phyloP scores from a whole-genome alignment of 2,888 invertebrate genomes.

The Nephrotoma flavescens region DNA sequence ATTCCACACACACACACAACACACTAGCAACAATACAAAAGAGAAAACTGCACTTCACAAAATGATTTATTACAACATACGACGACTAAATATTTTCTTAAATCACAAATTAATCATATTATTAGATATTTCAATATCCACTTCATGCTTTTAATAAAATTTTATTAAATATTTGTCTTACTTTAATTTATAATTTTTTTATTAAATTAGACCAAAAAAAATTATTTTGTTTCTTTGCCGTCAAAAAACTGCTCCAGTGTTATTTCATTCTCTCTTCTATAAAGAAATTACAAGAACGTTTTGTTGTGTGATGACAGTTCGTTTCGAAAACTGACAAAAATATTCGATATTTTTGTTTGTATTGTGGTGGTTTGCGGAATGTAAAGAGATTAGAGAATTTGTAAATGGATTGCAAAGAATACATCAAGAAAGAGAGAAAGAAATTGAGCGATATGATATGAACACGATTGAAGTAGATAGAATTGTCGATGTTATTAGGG shows the following conservation, averaged over 20 bases:
- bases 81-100: neutral
- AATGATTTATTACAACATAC: neutral
- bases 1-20: neutral
- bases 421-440: neutral
- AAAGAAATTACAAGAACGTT: neutral
- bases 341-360: neutral
- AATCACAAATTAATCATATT: neutral
- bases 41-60: neutral
- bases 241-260: neutral
- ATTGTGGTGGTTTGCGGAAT: neutral
- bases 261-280: neutral
- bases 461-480: neutral
- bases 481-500: neutral
- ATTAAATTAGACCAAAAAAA: neutral
- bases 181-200: neutral
- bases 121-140: neutral
- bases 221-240: neutral
- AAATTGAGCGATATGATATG: neutral
- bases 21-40: neutral
- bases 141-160: neutral
- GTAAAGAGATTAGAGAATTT: no score
- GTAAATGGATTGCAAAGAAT: no score
- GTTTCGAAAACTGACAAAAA: neutral
- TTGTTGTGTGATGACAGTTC: neutral
- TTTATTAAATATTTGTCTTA: neutral